Percentiles rank a stretch among this genome's conserved stretches.
These are phyloP conservation scores for Lepidothrix coronata DNA, from an alignment of 2,113 vertebrate genomes.

Conservation along the genomic window DNA sequence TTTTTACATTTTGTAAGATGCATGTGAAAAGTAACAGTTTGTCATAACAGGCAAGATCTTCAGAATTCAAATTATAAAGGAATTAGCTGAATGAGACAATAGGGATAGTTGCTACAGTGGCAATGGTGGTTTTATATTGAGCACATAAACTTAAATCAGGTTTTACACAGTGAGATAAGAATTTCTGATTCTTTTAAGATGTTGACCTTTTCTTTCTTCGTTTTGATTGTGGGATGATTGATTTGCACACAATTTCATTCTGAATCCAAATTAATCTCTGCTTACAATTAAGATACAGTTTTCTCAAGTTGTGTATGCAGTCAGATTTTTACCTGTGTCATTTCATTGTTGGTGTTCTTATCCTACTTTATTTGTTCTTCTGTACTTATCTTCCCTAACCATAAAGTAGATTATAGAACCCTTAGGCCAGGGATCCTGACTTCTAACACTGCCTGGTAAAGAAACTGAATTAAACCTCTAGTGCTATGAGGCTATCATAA, in stretches of 20 bases:
- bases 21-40: background rate
- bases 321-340: background rate
- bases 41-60: background rate
- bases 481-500: background rate
- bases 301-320: background rate
- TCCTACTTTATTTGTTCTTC: background rate
- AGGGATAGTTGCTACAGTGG: background rate
- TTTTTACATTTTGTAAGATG: background rate
- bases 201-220: background rate
- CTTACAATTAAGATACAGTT: background rate
- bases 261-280: background rate
- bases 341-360: background rate
- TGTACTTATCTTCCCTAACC: background rate
- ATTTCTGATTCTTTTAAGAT: background rate
- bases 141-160: background rate
- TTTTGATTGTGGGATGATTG: background rate
- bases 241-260: background rate
- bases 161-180: background rate
- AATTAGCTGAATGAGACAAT: background rate
- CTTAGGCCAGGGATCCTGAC: background rate
- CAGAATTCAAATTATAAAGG: background rate
- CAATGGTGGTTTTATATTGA: background rate
- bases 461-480: background rate
- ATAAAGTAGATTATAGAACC: background rate
- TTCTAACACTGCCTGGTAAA: background rate